A percentile compares a stretch with the other conserved stretches of the same genome.
These are phyloP conservation scores for Barbus barbus DNA, from an alignment of 2,113 vertebrate species.

Conservation along the genomic window DNA sequence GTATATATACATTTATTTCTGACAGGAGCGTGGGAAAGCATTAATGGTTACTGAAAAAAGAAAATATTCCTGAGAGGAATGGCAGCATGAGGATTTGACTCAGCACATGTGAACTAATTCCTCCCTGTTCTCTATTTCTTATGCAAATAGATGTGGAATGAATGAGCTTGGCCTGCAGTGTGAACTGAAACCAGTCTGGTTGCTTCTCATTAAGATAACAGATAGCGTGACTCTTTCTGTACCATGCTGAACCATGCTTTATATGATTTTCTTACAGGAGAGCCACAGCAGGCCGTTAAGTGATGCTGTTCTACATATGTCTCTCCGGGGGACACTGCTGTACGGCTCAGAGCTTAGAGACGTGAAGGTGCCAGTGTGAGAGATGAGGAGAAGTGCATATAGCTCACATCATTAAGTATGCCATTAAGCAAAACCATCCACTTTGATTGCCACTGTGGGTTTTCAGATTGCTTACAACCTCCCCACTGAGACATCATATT, in stretches of 20 bases:
- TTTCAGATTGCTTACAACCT: constrained; percentile 14
- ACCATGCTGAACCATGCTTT: not conserved
- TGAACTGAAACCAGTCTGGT: constrained; percentile 7
- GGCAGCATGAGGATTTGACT: constrained; percentile 2
- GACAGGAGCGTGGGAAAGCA: not conserved
- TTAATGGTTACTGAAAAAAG: not conserved
- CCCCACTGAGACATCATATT: not conserved
- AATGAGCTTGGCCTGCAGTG: constrained; percentile 26
- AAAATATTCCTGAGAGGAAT: not conserved
- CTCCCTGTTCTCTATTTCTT: not conserved
- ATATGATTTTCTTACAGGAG: constrained; percentile 7
- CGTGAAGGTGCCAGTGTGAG: constrained; percentile 7
- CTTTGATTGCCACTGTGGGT: constrained; percentile 10
- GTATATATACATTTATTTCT: not conserved
- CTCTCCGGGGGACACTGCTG: constrained; percentile 18
- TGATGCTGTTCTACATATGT: constrained; percentile 5
- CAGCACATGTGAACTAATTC: constrained; percentile 18
- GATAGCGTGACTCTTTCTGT: constrained; percentile 21
- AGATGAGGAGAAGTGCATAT: not conserved
- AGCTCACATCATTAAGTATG: constrained; percentile 30
- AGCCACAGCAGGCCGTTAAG: constrained; percentile 6
- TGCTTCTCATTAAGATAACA: constrained; percentile 31
- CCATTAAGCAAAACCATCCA: constrained; percentile 1
- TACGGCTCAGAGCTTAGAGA: constrained; percentile 8
- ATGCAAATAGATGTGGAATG: constrained; percentile 5